A percentile compares a stretch with the other conserved stretches of the same genome.
Conservation (phyloP, 2,113 vertebrate species). For the Anarhynchus alexandrinus region DNA sequence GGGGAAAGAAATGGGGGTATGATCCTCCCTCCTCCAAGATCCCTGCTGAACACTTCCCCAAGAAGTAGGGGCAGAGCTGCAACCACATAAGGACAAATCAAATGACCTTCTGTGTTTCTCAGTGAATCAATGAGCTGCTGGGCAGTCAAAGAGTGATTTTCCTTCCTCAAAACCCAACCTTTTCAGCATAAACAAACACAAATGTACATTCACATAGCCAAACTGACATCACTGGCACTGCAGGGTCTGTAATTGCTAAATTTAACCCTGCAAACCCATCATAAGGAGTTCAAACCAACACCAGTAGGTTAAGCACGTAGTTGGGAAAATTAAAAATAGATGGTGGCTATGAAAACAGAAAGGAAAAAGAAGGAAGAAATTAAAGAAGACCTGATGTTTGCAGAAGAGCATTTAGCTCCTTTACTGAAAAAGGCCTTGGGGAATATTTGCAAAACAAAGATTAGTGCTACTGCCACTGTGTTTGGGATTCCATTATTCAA, state of each 20-base stretch:
- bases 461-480: not conserved
- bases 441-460: conserved; percentile 43
- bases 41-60: not conserved
- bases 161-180: not conserved
- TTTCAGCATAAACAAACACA: not conserved
- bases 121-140: not conserved
- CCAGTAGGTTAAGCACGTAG: not conserved
- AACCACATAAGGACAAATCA: not conserved
- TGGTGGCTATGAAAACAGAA: not conserved
- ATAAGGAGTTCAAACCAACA: not conserved
- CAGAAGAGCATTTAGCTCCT: not conserved
- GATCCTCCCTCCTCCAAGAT: not conserved
- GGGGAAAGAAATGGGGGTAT: not conserved
- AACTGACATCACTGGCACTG: not conserved
- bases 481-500: conserved; percentile 1
- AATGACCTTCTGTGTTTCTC: not conserved
- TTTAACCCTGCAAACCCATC: not conserved
- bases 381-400: not conserved
- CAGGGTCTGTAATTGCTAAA: not conserved
- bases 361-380: not conserved
- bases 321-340: conserved; percentile 14
- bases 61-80: not conserved
- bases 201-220: not conserved
- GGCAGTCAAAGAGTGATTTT: not conserved
- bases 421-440: not conserved